A percentile compares a stretch with the other conserved stretches of the same genome.
These are phyloP conservation scores for Lepus townsendii DNA, from an alignment of 2,797 vertebrate genomes.

Conservation along the genomic window DNA sequence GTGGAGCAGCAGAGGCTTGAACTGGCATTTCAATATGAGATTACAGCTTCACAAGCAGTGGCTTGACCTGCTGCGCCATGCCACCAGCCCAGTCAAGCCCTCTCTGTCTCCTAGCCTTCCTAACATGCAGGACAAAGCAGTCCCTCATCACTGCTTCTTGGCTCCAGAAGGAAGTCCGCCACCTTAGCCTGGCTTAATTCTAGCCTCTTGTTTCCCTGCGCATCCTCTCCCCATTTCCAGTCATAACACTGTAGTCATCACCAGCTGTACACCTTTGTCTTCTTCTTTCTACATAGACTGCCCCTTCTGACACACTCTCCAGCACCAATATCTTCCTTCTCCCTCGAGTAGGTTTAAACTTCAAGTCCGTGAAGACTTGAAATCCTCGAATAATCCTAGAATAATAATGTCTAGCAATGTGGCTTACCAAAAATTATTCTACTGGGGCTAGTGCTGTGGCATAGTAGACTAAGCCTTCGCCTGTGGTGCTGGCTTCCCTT, in stretches of 20 bases:
- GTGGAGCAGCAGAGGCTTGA: too few relatives aligned
- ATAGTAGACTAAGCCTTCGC: too few relatives aligned
- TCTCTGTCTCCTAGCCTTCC: neutral
- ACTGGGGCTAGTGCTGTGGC: too few relatives aligned
- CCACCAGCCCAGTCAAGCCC: too few relatives aligned
- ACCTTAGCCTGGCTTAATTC: neutral
- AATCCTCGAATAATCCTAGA: neutral
- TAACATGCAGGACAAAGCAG: neutral
- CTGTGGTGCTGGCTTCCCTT: too few relatives aligned
- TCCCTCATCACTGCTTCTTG: neutral
- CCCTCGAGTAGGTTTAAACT: neutral
- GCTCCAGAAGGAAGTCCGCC: neutral
- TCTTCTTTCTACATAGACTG: neutral
- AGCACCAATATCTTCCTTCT: neutral
- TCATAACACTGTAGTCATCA: accelerated
- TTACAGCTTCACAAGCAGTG: too few relatives aligned
- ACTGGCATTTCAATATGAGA: too few relatives aligned
- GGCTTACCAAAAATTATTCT: neutral
- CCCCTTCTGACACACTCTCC: neutral
- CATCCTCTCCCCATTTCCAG: neutral
- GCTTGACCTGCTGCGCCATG: too few relatives aligned
- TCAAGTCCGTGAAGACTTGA: neutral
- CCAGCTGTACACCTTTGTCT: neutral
- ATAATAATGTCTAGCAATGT: neutral
- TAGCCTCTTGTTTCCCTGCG: neutral